Evolutionary conservation across 2,888 invertebrate species (phyloP).

Genomic region (Thymelicus acteon): DNA sequence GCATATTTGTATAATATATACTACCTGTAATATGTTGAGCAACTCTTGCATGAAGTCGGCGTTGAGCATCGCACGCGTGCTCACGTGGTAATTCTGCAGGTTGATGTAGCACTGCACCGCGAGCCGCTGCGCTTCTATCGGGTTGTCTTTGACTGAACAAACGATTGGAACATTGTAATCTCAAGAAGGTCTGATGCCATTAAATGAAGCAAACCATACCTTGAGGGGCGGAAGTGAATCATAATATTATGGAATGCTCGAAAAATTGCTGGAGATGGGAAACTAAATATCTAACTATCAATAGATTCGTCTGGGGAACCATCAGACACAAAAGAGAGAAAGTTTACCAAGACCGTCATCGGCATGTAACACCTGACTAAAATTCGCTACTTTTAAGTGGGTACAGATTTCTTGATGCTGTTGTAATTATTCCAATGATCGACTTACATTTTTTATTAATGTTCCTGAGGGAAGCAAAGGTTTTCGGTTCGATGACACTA

Average conservation of each 20-base stretch:
- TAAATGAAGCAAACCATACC: too few relatives aligned
- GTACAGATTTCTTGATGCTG: too few relatives aligned
- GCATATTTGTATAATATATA: constrained; percentile 41
- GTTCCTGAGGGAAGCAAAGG: constrained; percentile 65
- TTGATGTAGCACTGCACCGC: constrained; percentile 76
- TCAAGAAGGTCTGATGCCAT: too few relatives aligned
- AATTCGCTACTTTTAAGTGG: too few relatives aligned
- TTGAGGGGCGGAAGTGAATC: too few relatives aligned
- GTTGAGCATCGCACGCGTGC: constrained; percentile 69
- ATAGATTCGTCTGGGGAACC: too few relatives aligned
- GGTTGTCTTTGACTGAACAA: constrained; percentile 65
- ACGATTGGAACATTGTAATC: neutral
- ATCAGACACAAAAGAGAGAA: too few relatives aligned
- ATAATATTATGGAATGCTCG: neutral
- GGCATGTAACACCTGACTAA: too few relatives aligned
- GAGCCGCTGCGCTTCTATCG: constrained; percentile 73
- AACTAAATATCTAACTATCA: too few relatives aligned
- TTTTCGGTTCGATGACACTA: constrained; percentile 69
- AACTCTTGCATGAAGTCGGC: constrained; percentile 71
- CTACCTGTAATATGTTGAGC: constrained; percentile 62
- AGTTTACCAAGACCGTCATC: too few relatives aligned
- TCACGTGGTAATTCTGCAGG: constrained; percentile 69
- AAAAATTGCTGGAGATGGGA: neutral
- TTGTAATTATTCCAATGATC: too few relatives aligned
- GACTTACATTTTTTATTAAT: constrained; percentile 72